Percentiles rank a stretch among this genome's conserved stretches.
Conservation (phyloP, 1,140 invertebrate genomes). For the Trinorchestia longiramus region DNA sequence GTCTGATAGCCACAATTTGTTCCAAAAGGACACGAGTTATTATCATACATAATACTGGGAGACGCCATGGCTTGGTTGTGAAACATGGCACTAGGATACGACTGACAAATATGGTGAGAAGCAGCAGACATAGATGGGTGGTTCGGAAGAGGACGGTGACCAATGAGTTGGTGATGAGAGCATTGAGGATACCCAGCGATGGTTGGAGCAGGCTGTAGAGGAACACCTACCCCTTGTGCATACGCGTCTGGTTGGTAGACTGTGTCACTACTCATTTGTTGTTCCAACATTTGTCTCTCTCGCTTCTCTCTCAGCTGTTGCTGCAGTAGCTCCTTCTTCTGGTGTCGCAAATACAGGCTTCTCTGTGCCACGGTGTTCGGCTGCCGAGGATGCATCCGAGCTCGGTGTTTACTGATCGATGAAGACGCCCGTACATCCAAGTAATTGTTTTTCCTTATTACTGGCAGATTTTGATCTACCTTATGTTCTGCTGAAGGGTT, state of each 20-base stretch:
- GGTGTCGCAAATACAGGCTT: constrained; percentile 64
- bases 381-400: constrained; percentile 62
- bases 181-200: constrained; percentile 59
- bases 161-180: constrained; percentile 46
- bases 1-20: constrained; percentile 55
- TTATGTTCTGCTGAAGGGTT: neutral
- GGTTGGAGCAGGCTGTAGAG: constrained; percentile 62
- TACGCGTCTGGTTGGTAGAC: constrained; percentile 65
- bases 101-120: constrained; percentile 60
- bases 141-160: constrained; percentile 54
- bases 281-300: constrained; percentile 59
- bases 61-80: constrained; percentile 61
- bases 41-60: constrained; percentile 59
- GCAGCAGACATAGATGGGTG: constrained; percentile 37
- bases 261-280: constrained; percentile 62
- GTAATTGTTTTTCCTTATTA: constrained; percentile 79
- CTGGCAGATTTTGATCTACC: constrained; percentile 62
- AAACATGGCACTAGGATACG: constrained; percentile 62
- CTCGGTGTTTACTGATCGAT: constrained; percentile 60
- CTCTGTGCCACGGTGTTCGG: constrained; percentile 60
- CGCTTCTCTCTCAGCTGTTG: constrained; percentile 61
- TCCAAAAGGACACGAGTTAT: constrained; percentile 59
- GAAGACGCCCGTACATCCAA: constrained; percentile 77
- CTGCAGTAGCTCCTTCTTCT: constrained; percentile 63
- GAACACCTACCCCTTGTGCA: constrained; percentile 65